Evolutionary conservation across 2,113 vertebrate species (phyloP).

Genomic region (Laterallus jamaicensis): DNA sequence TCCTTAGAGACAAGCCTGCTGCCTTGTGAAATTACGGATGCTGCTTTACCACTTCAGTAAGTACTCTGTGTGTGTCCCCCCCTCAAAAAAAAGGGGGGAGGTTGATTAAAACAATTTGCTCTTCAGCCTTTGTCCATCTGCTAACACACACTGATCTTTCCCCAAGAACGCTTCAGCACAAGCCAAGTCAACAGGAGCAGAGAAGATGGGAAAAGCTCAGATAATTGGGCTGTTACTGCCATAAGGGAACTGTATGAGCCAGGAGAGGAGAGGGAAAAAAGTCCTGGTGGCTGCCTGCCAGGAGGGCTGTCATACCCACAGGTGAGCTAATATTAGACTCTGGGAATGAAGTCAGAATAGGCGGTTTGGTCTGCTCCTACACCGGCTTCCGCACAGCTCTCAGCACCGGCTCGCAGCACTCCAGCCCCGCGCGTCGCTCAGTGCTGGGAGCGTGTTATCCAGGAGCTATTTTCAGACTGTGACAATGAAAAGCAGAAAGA

Average conservation of each 20-base stretch:
- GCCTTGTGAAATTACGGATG: neutral
- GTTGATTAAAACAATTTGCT: conserved; percentile 45
- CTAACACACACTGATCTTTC: neutral
- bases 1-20: conserved; percentile 19
- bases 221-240: neutral
- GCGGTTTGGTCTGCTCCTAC: neutral
- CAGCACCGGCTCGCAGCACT: neutral
- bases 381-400: neutral
- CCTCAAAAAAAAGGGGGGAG: neutral
- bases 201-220: neutral
- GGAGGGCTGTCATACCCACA: neutral
- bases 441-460: neutral
- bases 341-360: neutral
- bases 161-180: neutral
- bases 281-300: neutral
- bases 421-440: neutral
- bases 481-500: conserved; percentile 15
- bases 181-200: neutral
- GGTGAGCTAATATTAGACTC: conserved; percentile 14
- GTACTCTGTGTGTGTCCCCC: neutral
- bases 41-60: neutral
- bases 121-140: conserved; percentile 28
- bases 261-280: neutral
- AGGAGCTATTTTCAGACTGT: conserved; percentile 26
- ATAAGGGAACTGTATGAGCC: neutral